Conservation (phyloP, 2,888 invertebrate species). For the Dysmachus trigonus region DNA sequence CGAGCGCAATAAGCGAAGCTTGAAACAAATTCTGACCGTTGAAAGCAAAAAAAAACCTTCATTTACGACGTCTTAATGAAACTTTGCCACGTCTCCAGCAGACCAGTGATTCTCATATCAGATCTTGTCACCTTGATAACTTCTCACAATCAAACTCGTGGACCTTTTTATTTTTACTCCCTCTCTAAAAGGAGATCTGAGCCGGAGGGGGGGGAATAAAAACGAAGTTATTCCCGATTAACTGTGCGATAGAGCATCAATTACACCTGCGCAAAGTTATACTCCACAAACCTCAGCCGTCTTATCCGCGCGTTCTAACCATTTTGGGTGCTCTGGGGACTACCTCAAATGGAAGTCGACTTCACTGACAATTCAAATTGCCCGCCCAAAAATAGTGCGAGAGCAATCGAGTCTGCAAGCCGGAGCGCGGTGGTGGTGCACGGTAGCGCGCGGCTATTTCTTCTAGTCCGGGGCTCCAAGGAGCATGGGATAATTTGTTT, state of each 20-base stretch:
- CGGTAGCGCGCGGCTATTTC: too few species aligned
- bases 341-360: conserved; percentile 27
- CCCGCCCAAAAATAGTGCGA: conserved; percentile 37
- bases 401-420: neutral
- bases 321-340: neutral
- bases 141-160: neutral
- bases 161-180: neutral
- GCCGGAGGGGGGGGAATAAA: too few species aligned
- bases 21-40: neutral
- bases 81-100: neutral
- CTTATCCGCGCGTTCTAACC: neutral
- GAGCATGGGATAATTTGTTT: conserved; percentile 38
- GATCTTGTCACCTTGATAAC: conserved; percentile 28
- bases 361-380: conserved; percentile 38
- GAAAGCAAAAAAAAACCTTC: neutral
- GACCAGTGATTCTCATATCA: conserved; percentile 26
- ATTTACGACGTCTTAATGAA: neutral
- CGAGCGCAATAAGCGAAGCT: neutral
- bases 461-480: neutral
- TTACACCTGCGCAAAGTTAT: conserved; percentile 31
- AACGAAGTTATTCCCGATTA: conserved; percentile 10
- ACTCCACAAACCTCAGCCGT: neutral
- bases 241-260: conserved; percentile 17
- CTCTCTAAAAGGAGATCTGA: conserved; percentile 26
- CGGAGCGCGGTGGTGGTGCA: too few species aligned